phyloP scores from a whole-genome alignment of 2,797 vertebrate species.

The Psittacula echo region DNA sequence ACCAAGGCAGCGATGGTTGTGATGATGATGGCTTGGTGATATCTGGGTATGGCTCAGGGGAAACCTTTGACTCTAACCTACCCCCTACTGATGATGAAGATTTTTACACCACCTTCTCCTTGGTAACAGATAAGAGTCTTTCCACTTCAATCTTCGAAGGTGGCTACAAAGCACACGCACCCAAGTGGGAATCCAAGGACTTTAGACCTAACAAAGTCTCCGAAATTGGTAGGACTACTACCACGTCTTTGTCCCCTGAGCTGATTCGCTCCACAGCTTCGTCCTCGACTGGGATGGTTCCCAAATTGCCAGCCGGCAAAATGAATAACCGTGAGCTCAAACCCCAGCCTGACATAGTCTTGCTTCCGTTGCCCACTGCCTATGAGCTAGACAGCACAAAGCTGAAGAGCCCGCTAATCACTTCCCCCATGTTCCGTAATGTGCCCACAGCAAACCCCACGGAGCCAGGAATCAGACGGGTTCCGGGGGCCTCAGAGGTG shows the following conservation, averaged over 20 bases:
- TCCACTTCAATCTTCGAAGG: slow-evolving; percentile 99
- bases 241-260: slow-evolving; percentile 93
- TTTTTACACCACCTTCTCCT: slow-evolving; percentile 99
- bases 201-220: slow-evolving; percentile 98
- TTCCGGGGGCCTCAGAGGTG: slow-evolving; percentile 99
- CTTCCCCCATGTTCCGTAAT: slow-evolving; percentile 99
- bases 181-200: slow-evolving; percentile 99
- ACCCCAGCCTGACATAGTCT: slow-evolving; percentile 96
- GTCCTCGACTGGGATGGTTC: slow-evolving; percentile 91
- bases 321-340: slow-evolving; percentile 98
- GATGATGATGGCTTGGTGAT: slow-evolving; percentile 99
- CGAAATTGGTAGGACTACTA: slow-evolving; percentile 96
- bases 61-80: slow-evolving; percentile 99
- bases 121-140: slow-evolving; percentile 99
- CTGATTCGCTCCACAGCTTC: slow-evolving; percentile 91
- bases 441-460: slow-evolving; percentile 99
- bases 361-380: slow-evolving; percentile 99
- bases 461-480: slow-evolving; percentile 97
- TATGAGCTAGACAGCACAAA: slow-evolving; percentile 99
- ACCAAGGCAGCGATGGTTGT: slow-evolving; percentile 98
- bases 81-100: slow-evolving; percentile 99
- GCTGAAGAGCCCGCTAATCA: slow-evolving; percentile 98
- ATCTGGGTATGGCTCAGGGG: slow-evolving; percentile 99
- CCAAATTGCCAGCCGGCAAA: slow-evolving; percentile 97
- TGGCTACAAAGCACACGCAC: slow-evolving; percentile 97